Percentiles rank a stretch among this genome's conserved stretches.
phyloP scores from a whole-genome alignment of 2,888 invertebrate species.

The Oligia fasciuncula region DNA sequence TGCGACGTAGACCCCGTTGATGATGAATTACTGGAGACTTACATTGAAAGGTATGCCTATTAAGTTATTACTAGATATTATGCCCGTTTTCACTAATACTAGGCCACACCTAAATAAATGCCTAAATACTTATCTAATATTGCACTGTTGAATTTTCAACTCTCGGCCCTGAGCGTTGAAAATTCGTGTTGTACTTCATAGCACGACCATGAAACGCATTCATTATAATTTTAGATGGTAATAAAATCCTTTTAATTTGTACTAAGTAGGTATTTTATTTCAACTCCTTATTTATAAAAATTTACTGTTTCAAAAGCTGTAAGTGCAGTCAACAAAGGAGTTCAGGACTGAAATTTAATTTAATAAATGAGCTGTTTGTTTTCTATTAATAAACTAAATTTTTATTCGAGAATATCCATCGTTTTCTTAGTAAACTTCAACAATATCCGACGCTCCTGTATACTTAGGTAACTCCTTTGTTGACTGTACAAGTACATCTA shows the following conservation, averaged over 20 bases:
- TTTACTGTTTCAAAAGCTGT: neutral
- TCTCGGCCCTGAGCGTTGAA: neutral
- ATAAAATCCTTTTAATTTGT: too few species aligned
- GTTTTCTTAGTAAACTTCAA: too few species aligned
- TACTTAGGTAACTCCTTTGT: too few species aligned
- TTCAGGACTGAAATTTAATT: too few species aligned
- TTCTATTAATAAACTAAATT: too few species aligned
- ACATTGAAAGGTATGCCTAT: constrained; percentile 80
- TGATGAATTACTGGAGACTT: constrained; percentile 84
- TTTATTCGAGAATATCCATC: too few species aligned
- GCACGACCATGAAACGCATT: too few species aligned
- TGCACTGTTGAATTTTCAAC: neutral
- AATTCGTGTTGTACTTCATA: neutral
- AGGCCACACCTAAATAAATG: neutral
- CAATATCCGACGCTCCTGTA: too few species aligned
- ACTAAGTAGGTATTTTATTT: neutral
- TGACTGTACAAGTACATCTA: neutral
- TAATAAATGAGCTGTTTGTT: too few species aligned
- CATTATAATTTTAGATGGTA: too few species aligned
- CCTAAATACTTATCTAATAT: neutral
- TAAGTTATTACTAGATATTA: neutral
- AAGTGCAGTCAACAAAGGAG: too few species aligned
- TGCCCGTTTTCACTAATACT: neutral
- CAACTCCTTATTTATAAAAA: neutral
- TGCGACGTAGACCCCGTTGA: constrained; percentile 90